Conservation (phyloP, 2,888 invertebrate genomes). For the Brachycybe producta region DNA sequence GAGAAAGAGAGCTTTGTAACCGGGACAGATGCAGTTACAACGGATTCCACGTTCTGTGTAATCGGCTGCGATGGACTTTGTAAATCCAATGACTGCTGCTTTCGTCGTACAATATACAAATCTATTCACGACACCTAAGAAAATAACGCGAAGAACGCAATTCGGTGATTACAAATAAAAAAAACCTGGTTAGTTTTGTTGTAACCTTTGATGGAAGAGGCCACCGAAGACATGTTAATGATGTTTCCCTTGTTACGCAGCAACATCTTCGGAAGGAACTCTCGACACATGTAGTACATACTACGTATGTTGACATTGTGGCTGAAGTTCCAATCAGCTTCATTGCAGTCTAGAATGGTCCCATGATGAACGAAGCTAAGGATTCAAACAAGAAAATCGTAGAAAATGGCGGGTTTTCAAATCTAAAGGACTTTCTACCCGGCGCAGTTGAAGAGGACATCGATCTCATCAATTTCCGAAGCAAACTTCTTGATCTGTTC, state of each 20-base stretch:
- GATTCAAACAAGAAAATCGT: not conserved
- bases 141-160: not conserved
- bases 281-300: conserved; percentile 26
- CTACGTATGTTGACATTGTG: conserved; percentile 28
- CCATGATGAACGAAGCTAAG: conserved; percentile 26
- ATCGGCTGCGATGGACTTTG: conserved; percentile 28
- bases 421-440: conserved; percentile 23
- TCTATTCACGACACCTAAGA: conserved; percentile 24
- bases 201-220: conserved; percentile 24
- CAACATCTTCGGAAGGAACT: conserved; percentile 25
- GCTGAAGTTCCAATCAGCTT: conserved; percentile 25
- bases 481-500: conserved; percentile 24
- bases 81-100: conserved; percentile 28
- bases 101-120: conserved; percentile 28
- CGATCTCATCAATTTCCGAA: conserved; percentile 22
- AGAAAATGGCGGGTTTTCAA: not conserved
- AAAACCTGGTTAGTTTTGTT: not conserved
- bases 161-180: too few relatives aligned
- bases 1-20: conserved; percentile 13
- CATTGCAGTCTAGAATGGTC: conserved; percentile 25
- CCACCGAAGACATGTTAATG: conserved; percentile 29
- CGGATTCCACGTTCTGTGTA: conserved; percentile 26
- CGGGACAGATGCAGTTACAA: conserved; percentile 27
- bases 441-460: conserved; percentile 29
- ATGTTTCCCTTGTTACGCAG: conserved; percentile 23